phyloP scores from a whole-genome alignment of 2,797 vertebrate genomes.

The Pipistrellus kuhlii region DNA sequence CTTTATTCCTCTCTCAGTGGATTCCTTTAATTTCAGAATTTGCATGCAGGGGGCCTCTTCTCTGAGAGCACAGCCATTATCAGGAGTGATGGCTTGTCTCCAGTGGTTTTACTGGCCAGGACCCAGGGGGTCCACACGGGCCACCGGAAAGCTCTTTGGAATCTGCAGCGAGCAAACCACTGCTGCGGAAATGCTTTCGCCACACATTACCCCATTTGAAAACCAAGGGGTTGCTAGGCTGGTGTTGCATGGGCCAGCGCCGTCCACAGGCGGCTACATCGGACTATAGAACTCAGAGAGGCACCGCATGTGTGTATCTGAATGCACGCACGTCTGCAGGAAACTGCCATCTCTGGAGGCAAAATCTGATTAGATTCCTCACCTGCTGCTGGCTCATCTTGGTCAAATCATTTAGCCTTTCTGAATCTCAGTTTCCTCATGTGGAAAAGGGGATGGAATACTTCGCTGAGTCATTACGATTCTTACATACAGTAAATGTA shows the following conservation, averaged over 20 bases:
- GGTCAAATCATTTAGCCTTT: not conserved
- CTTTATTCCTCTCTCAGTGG: not conserved
- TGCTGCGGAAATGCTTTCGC: not conserved
- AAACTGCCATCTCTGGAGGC: not conserved
- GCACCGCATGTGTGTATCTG: rapidly evolving
- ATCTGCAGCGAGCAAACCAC: not conserved
- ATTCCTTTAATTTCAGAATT: not conserved
- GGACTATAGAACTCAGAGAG: rapidly evolving
- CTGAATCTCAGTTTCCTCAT: not conserved
- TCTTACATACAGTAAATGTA: not conserved
- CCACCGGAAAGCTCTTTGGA: not conserved
- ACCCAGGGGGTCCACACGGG: not conserved
- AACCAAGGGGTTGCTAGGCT: rapidly evolving
- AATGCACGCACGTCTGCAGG: rapidly evolving
- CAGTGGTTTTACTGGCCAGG: rapidly evolving
- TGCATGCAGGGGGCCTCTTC: not conserved
- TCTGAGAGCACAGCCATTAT: not conserved
- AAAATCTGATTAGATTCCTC: not conserved
- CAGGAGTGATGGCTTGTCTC: not conserved
- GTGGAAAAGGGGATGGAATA: not conserved
- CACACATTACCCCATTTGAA: rapidly evolving
- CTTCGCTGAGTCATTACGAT: not conserved
- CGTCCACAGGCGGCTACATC: rapidly evolving
- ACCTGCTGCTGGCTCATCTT: not conserved
- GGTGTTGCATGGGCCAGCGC: rapidly evolving